A percentile compares a stretch with the other conserved stretches of the same genome.
Conservation (phyloP, 2,113 vertebrate species). For the Pedionomus torquatus region DNA sequence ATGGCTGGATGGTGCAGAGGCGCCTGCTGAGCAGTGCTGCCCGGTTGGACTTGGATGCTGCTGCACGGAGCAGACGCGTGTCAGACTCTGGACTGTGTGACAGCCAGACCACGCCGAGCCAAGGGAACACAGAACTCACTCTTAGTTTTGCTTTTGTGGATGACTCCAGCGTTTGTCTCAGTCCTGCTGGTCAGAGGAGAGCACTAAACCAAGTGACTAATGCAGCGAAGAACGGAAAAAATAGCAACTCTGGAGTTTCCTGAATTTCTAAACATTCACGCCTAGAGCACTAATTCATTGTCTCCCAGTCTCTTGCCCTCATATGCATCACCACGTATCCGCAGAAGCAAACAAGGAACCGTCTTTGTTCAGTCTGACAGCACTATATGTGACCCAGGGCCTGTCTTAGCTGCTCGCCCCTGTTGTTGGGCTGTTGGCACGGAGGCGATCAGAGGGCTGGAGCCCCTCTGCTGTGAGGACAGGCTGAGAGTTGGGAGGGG, state of each 20-base stretch:
- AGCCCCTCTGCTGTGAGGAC: too few relatives aligned
- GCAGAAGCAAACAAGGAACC: not conserved
- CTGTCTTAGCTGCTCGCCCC: not conserved
- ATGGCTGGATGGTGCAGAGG: not conserved
- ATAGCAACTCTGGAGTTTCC: not conserved
- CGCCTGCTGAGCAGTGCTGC: not conserved
- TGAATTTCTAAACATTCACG: not conserved
- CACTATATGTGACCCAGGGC: not conserved
- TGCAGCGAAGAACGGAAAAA: not conserved
- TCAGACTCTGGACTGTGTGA: not conserved
- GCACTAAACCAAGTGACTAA: constrained; percentile 4
- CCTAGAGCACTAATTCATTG: not conserved
- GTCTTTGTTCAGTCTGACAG: not conserved
- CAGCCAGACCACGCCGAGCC: not conserved
- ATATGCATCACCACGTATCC: not conserved
- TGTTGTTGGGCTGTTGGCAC: not conserved
- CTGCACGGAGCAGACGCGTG: not conserved
- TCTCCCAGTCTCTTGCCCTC: not conserved
- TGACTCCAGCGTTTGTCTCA: not conserved
- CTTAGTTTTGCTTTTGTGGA: constrained; percentile 3
- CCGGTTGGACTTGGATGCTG: not conserved
- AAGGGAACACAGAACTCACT: not conserved
- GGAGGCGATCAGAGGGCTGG: not conserved
- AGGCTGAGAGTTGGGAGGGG: too few relatives aligned
- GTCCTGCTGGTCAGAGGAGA: not conserved